These are phyloP conservation scores for Dryococelus australis DNA, from an alignment of 2,888 invertebrate species.

Conservation along the genomic window DNA sequence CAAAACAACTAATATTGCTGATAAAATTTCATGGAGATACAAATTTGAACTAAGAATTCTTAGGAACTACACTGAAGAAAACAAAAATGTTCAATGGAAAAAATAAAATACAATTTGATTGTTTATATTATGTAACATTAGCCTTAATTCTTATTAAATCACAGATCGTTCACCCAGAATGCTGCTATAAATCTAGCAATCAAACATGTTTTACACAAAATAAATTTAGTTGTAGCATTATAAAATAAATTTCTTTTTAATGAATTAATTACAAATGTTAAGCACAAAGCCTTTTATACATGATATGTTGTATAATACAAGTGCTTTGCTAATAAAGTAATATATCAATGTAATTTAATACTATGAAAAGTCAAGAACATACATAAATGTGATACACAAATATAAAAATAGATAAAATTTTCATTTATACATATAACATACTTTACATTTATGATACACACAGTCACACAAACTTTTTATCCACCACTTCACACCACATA, in stretches of 20 bases:
- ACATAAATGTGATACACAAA: slow-evolving; percentile 25
- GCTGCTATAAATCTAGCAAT: background rate
- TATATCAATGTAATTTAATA: background rate
- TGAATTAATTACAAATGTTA: background rate
- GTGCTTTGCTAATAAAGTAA: background rate
- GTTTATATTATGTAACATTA: background rate
- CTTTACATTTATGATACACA: background rate
- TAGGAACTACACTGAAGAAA: background rate
- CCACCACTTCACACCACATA: background rate
- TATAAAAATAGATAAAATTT: slow-evolving; percentile 27
- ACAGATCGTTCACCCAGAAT: background rate
- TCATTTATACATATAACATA: background rate
- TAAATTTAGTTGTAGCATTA: background rate
- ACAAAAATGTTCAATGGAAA: background rate
- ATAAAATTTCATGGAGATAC: background rate
- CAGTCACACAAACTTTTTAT: background rate
- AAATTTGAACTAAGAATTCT: background rate
- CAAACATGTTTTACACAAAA: background rate
- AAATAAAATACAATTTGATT: background rate
- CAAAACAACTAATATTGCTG: background rate
- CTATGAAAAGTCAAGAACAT: background rate
- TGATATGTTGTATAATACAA: background rate
- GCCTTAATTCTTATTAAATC: slow-evolving; percentile 7
- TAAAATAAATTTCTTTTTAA: background rate
- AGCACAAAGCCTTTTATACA: background rate